Evolutionary conservation across 2,797 vertebrate genomes (phyloP).

Genomic region (Micrastur ruficollis): DNA sequence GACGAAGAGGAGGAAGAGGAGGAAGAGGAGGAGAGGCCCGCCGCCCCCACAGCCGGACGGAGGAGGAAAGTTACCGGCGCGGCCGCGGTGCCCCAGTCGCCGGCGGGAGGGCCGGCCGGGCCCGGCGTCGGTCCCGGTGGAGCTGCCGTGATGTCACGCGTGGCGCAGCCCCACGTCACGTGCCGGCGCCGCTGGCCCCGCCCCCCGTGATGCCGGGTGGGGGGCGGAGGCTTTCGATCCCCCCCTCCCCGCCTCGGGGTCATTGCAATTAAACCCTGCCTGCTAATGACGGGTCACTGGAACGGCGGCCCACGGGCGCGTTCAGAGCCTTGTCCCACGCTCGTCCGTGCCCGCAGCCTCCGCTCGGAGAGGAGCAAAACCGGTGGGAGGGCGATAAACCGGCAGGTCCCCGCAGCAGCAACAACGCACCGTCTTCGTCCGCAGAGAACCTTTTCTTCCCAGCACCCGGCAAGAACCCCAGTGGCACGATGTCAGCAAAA

Average conservation of each 20-base stretch:
- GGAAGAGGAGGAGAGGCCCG: not conserved
- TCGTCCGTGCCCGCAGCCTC: too few species aligned
- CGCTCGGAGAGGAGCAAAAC: not conserved
- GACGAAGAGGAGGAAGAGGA: not conserved
- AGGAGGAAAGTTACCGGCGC: not conserved
- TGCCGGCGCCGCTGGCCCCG: not conserved
- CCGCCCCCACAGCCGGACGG: not conserved
- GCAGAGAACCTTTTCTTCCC: too few species aligned
- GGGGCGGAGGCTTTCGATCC: too few species aligned
- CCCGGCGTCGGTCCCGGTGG: not conserved
- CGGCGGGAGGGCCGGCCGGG: not conserved
- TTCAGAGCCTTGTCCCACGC: not conserved
- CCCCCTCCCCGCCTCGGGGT: too few species aligned
- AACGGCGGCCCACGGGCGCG: too few species aligned
- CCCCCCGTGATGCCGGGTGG: not conserved
- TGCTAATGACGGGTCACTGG: too few species aligned
- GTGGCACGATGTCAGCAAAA: not conserved
- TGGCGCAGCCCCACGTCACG: not conserved
- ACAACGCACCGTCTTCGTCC: not conserved
- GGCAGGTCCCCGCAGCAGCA: not conserved
- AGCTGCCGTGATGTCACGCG: not conserved
- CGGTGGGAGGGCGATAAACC: too few species aligned
- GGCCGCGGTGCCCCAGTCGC: not conserved
- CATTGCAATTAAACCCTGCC: too few species aligned
- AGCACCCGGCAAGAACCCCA: not conserved